Conservation (phyloP, 2,113 vertebrate genomes). For the Gyps fulvus region DNA sequence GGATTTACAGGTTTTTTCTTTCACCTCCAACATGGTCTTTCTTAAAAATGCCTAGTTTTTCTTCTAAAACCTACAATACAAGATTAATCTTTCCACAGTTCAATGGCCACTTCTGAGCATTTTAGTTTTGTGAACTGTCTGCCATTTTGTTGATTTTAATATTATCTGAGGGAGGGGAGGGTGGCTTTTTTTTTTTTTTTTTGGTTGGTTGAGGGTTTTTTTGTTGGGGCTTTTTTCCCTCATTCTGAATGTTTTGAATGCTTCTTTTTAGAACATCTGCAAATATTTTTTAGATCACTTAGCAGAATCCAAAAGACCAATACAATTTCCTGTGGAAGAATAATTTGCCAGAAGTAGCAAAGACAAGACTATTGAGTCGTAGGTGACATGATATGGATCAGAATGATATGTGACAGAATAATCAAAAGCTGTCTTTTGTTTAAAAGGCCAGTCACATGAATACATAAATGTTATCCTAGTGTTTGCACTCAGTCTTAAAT, state of each 20-base stretch:
- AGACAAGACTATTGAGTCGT: not conserved
- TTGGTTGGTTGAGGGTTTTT: not conserved
- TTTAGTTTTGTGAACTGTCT: not conserved
- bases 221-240: not conserved
- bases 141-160: not conserved
- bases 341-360: not conserved
- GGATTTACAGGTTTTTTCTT: not conserved
- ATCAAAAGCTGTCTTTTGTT: not conserved
- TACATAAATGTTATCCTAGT: not conserved
- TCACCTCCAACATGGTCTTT: not conserved
- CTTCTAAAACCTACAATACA: not conserved
- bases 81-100: not conserved
- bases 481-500: not conserved
- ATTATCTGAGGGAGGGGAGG: fast-evolving
- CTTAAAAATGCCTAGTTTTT: not conserved
- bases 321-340: not conserved
- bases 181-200: not conserved
- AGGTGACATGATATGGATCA: not conserved
- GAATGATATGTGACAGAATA: not conserved
- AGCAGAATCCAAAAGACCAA: not conserved
- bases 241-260: not conserved
- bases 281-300: not conserved
- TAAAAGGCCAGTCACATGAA: not conserved
- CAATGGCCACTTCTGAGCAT: not conserved
- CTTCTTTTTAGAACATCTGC: not conserved